Percentiles rank a stretch among this genome's conserved stretches.
phyloP scores from a whole-genome alignment of 2,888 invertebrate species.

The Eupeodes luniger region DNA sequence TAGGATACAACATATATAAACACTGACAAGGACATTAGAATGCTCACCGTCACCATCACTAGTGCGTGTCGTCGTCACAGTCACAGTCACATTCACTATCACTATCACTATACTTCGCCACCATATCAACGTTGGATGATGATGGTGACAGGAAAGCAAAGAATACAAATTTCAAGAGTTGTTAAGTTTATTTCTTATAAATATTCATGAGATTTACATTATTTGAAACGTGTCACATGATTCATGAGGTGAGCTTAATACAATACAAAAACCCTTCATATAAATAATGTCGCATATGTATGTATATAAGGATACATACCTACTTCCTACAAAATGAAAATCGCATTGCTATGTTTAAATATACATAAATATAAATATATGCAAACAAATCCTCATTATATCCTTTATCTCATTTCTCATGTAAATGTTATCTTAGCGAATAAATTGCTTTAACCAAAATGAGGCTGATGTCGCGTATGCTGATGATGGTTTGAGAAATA shows the following conservation, averaged over 20 bases:
- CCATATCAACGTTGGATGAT: background rate
- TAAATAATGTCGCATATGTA: background rate
- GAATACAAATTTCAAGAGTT: slow-evolving; percentile 37
- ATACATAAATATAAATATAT: no score
- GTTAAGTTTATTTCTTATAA: slow-evolving; percentile 56
- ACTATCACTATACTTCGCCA: no score
- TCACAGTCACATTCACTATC: no score
- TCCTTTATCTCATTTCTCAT: slow-evolving; percentile 32
- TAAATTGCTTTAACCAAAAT: slow-evolving; percentile 28
- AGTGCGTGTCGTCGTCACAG: no score
- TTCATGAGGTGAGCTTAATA: slow-evolving; percentile 9
- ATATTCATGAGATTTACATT: slow-evolving; percentile 60
- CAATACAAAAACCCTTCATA: slow-evolving; percentile 13
- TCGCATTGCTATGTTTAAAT: background rate
- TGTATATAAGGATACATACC: background rate
- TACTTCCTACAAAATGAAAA: slow-evolving; percentile 25
- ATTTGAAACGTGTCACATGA: slow-evolving; percentile 10
- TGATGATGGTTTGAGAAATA: no score
- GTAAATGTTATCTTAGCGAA: slow-evolving; percentile 43
- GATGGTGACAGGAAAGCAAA: background rate
- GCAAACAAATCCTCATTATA: slow-evolving; percentile 38
- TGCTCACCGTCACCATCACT: background rate
- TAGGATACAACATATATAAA: background rate
- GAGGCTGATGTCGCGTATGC: background rate
- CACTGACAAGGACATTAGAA: slow-evolving; percentile 38